These are phyloP conservation scores for Mormoops blainvillei DNA, from an alignment of 2,113 vertebrate species.

Conservation along the genomic window DNA sequence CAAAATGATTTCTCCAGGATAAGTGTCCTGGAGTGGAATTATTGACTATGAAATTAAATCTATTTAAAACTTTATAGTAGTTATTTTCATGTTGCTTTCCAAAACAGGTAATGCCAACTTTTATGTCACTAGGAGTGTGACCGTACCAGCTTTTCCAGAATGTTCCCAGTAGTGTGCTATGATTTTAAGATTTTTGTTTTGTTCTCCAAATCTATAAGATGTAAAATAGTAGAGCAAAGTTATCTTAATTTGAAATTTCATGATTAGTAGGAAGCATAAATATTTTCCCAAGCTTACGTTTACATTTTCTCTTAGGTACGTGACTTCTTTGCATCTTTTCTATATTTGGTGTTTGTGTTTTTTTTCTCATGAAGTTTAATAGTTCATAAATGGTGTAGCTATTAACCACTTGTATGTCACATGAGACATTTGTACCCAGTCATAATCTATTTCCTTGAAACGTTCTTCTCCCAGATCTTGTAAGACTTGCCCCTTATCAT, in stretches of 20 bases:
- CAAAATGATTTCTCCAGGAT: not conserved
- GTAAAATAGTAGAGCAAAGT: not conserved
- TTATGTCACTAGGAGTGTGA: not conserved
- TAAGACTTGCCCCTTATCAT: not conserved
- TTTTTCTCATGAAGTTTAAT: conserved; percentile 4
- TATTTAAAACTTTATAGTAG: not conserved
- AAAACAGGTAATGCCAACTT: not conserved
- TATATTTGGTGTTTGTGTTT: not conserved
- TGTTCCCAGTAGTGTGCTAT: not conserved
- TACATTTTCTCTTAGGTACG: not conserved
- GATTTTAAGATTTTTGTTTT: not conserved
- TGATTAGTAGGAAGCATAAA: not conserved
- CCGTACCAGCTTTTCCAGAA: not conserved
- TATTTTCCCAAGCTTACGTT: not conserved
- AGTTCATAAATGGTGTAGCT: not conserved
- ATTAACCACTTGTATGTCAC: not conserved
- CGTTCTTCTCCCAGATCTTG: not conserved
- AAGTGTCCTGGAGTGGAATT: not conserved
- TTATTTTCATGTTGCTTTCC: not conserved
- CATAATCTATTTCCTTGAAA: not conserved
- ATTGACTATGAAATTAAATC: not conserved
- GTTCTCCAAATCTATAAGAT: not conserved
- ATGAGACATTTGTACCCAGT: not conserved
- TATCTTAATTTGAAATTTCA: conserved; percentile 17
- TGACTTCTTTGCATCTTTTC: not conserved